Evolutionary conservation across 2,113 vertebrate genomes (phyloP), one percentile per base, ranked within the genome.

Genomic region (Tyrannus savana): DNA sequence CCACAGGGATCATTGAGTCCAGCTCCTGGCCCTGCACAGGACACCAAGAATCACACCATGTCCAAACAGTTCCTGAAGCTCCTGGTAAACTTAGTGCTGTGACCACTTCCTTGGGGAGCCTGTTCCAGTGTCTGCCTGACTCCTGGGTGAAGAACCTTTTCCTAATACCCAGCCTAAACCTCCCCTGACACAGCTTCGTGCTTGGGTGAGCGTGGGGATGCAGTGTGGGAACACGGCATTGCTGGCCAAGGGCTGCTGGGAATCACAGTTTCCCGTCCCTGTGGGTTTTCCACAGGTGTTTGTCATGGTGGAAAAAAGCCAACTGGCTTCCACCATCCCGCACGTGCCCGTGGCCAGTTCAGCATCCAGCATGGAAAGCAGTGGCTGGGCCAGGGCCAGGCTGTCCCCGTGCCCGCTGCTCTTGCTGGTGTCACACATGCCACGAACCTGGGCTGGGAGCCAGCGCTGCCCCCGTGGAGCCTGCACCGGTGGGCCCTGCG

Each of bases 321-420:
- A 9, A 1, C 4, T 1, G 5, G n/a, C 71, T 75, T 67, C 66
- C 31, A 17, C 14, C 2, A 1, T 25, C 63, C 58, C 0, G 0
- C 50, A 19, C 1, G 0, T n/a, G 69, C 69, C 35, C 0, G 1
- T 5, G 16, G 50, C 19, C 56, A 52, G 21, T 52, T 83, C 7
- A 13, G 16, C 49, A 69, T 23, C 31, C 8, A 11, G 46, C 47
- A 31, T 4, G 19, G 42, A 19, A 82, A 67, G 7, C 14, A 10
- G 37, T 4, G 21, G 7, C 46, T 53, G 89, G 66, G n/a, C 27
- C 56, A 68, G 56, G 62, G 33, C 12, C 77, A 81, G 31, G 35
- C 42, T 0, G 10, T 84, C 52, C 60, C 56, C 5, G 2, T 3
- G 3, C 19, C 42, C 7, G 0, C 28, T 47, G 30, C 21, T 52